These are phyloP conservation scores for Thymelicus sylvestris DNA, from an alignment of 2,888 invertebrate genomes.

Conservation along the genomic window DNA sequence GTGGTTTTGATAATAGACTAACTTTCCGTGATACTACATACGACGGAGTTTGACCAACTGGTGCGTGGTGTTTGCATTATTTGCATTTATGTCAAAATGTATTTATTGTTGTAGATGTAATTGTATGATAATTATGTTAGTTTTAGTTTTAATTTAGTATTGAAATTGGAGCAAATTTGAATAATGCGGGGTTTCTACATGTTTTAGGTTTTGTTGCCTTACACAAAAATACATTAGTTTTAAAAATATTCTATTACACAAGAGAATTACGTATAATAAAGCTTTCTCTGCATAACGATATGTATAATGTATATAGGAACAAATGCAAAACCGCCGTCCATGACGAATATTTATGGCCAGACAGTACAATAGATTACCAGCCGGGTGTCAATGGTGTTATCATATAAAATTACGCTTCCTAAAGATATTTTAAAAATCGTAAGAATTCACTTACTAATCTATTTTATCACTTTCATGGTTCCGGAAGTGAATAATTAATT, in stretches of 20 bases:
- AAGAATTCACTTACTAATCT: too few species aligned
- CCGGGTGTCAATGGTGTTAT: conserved; percentile 17
- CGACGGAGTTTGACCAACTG: conserved; percentile 56
- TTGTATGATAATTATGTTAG: neutral
- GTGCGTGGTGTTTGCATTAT: conserved; percentile 64
- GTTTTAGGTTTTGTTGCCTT: neutral
- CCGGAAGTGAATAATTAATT: neutral
- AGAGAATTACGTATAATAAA: conserved; percentile 56
- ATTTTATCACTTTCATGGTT: neutral
- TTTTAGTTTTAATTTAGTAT: too few species aligned
- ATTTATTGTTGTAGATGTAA: conserved; percentile 36
- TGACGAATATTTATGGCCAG: conserved; percentile 68
- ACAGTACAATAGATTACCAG: conserved; percentile 49
- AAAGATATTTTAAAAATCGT: neutral
- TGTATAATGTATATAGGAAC: conserved; percentile 61
- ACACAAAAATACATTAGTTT: conserved; percentile 35
- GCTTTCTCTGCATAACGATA: conserved; percentile 71
- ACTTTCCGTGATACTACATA: conserved; percentile 51
- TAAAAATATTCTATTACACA: conserved; percentile 54
- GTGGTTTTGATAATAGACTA: conserved; percentile 58
- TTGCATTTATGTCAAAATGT: conserved; percentile 43
- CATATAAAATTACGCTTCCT: conserved; percentile 27
- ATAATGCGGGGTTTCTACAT: neutral
- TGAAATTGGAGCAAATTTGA: neutral
- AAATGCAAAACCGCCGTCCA: conserved; percentile 64